Percentiles rank a stretch among this genome's conserved stretches.
phyloP scores from a whole-genome alignment of 2,888 invertebrate genomes.

The Hesperia comma region DNA sequence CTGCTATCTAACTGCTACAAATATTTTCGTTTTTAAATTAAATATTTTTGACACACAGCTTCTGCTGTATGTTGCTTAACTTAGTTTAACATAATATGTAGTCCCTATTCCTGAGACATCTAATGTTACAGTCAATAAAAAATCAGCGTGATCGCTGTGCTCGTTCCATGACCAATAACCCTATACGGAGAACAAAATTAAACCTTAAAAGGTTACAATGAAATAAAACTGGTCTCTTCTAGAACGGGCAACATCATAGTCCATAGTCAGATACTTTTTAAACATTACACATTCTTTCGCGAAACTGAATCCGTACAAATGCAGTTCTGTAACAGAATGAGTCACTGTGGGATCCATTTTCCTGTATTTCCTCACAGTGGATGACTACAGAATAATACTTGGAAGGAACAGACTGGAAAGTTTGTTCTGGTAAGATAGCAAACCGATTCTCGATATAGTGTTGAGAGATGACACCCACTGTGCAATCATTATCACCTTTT shows the following conservation, averaged over 20 bases:
- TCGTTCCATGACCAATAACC: no score
- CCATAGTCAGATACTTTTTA: background rate
- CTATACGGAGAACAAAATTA: background rate
- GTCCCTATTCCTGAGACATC: no score
- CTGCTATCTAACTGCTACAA: no score
- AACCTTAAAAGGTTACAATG: background rate
- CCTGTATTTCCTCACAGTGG: conserved; percentile 21
- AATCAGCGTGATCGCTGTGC: no score
- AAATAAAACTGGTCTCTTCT: background rate
- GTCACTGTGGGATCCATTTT: conserved; percentile 20
- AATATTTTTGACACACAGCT: no score
- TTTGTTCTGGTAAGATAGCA: background rate
- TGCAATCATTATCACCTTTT: no score
- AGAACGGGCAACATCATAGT: background rate
- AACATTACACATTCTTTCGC: conserved; percentile 6
- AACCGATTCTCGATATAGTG: no score
- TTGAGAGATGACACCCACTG: no score
- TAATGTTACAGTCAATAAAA: no score
- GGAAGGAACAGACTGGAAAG: conserved; percentile 10
- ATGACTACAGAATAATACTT: conserved; percentile 14
- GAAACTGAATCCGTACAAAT: conserved; percentile 18
- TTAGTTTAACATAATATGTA: no score
- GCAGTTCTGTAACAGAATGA: conserved; percentile 11
- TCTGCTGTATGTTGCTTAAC: no score
- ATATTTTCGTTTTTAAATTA: no score